phyloP scores from a whole-genome alignment of 2,888 invertebrate genomes.

The Parnassius orleans region DNA sequence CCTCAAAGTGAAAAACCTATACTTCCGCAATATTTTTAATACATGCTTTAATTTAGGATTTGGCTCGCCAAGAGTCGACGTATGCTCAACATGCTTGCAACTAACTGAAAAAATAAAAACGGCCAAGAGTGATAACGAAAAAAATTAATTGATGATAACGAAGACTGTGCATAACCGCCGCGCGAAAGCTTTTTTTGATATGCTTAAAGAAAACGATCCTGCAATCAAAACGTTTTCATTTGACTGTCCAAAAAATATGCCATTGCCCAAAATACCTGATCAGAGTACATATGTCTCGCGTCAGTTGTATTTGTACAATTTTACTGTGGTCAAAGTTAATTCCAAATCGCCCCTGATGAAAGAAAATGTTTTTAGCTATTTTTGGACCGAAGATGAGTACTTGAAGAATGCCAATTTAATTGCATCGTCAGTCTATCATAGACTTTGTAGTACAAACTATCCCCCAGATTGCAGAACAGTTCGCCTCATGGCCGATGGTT shows the following conservation, averaged over 20 bases:
- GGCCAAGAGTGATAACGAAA: background rate
- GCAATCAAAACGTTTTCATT: background rate
- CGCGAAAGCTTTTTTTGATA: background rate
- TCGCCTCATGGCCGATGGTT: too few relatives aligned
- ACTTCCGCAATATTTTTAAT: too few relatives aligned
- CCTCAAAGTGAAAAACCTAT: too few relatives aligned
- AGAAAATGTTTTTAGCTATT: background rate
- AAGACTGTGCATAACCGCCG: background rate
- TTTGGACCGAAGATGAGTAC: background rate
- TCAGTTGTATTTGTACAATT: background rate
- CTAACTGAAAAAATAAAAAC: background rate
- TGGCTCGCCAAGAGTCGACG: background rate
- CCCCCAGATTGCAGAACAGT: too few relatives aligned
- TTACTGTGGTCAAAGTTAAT: background rate
- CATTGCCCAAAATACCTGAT: background rate
- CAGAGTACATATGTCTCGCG: background rate
- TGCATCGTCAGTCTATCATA: too few relatives aligned
- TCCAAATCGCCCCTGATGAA: background rate
- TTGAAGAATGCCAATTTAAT: too few relatives aligned
- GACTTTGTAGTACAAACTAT: too few relatives aligned
- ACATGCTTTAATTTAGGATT: background rate
- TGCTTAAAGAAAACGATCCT: background rate
- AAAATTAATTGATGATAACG: background rate
- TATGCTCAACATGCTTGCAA: background rate
- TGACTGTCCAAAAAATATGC: background rate